These are phyloP conservation scores for Aphyosemion australe DNA, from an alignment of 2,113 vertebrate species.

Conservation along the genomic window DNA sequence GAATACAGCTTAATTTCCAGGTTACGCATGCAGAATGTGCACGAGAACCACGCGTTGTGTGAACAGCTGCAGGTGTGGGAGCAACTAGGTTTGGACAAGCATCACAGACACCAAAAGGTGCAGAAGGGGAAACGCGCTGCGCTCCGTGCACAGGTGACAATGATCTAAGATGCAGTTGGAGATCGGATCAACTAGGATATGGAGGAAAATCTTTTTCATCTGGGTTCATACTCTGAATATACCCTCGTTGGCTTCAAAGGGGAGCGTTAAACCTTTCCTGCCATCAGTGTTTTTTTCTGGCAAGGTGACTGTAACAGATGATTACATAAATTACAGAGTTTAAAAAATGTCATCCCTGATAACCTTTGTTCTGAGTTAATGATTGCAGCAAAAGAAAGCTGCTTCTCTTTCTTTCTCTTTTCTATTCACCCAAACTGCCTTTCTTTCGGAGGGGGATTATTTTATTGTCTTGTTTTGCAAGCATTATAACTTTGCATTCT, in stretches of 20 bases:
- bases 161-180: conserved; percentile 42
- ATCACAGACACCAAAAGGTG: conserved; percentile 43
- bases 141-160: conserved; percentile 34
- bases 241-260: conserved; percentile 27
- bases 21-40: conserved; percentile 46
- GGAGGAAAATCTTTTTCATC: conserved; percentile 26
- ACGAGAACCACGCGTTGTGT: conserved; percentile 52
- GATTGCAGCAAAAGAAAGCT: conserved; percentile 66
- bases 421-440: conserved; percentile 80
- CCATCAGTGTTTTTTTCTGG: conserved; percentile 53
- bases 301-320: conserved; percentile 41
- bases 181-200: conserved; percentile 33
- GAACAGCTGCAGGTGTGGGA: conserved; percentile 69
- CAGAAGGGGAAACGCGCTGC: conserved; percentile 35
- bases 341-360: conserved; percentile 65
- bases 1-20: conserved; percentile 65
- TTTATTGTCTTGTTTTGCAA: conserved; percentile 85
- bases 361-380: conserved; percentile 78
- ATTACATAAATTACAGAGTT: conserved; percentile 69
- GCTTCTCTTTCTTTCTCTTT: conserved; percentile 57
- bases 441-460: conserved; percentile 76
- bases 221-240: conserved; percentile 10
- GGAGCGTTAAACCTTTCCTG: conserved; percentile 39
- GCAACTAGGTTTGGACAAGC: conserved; percentile 45
- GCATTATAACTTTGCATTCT: conserved; percentile 80